Conservation (phyloP, 2,888 invertebrate species). For the Drosophila kanekoi region DNA sequence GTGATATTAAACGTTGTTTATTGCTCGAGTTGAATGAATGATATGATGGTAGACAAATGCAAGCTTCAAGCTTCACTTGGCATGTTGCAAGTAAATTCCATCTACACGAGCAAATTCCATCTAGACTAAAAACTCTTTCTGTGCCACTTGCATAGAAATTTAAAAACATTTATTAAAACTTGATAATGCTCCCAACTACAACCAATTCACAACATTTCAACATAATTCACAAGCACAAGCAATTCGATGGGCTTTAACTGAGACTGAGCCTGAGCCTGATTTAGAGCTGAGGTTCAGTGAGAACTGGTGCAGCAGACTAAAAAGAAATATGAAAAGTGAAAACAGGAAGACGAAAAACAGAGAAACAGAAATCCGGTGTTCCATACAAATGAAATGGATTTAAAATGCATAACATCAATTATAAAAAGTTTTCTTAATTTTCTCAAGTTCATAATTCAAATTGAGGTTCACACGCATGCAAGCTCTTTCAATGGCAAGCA, state of each 20-base stretch:
- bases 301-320: constrained; percentile 7
- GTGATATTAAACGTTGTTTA: too few relatives aligned
- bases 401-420: constrained; percentile 76
- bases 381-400: constrained; percentile 44
- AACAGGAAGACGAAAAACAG: constrained; percentile 4
- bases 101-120: too few relatives aligned
- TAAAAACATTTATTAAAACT: background rate
- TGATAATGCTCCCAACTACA: background rate
- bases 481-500: constrained; percentile 42
- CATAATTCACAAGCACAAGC: constrained; percentile 6
- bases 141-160: background rate
- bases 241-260: constrained; percentile 16
- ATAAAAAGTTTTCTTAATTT: constrained; percentile 76
- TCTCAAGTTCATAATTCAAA: constrained; percentile 69
- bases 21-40: too few relatives aligned
- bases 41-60: too few relatives aligned
- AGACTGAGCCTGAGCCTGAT: constrained; percentile 6
- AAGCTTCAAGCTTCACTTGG: too few relatives aligned
- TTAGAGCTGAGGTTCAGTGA: background rate
- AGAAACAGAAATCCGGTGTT: constrained; percentile 3
- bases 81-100: too few relatives aligned
- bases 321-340: constrained; percentile 11
- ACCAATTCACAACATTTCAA: background rate
- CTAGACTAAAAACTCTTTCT: background rate
- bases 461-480: constrained; percentile 47